Evolutionary conservation across 2,888 invertebrate species (phyloP), one percentile per base, ranked within the genome.

Genomic region (Polydrusus tereticollis): DNA sequence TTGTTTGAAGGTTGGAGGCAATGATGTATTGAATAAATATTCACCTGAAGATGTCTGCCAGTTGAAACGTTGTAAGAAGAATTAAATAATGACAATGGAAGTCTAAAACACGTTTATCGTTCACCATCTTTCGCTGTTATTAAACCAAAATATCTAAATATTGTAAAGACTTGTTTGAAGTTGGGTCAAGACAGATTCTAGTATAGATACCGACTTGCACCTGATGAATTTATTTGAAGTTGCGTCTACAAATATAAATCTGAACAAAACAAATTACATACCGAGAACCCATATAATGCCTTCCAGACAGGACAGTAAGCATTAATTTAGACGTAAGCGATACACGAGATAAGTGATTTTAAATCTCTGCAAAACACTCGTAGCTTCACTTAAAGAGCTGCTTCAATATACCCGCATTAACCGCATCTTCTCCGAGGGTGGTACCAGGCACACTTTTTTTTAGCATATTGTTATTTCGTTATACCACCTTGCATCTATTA

Each of bases 301-400:
- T 26, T 52, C 29, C 52, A 29, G 52, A 52, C 52, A 52, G 21
- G 52, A 52, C 52, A 16, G n/a, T 29, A n/a, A 52, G 52, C 29
- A 29, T 52, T 52, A 26, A 52, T 52, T 26, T 52, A 52, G 26
- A 52, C 52, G 52, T 52, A 52, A 52, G 26, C 52, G 52, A 52
- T 52, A 52, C 52, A 52, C 52, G 21, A 52, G 52, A 52, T 52
- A 52, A 52, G 52, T 52, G 52, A 52, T 52, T 52, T 52, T 52
- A 52, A 52, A 52, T 20, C 52, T 52, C 52, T 16, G 52, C 52
- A 52, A 52, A 52, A 52, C 52, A 52, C 52, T 52, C 52, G 52
- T n/a, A 52, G 29, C 21, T 52, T 52, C 52, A 52, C 52, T 52
- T 52, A 52, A 26, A 20, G 50, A 21, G 14, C 36, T 38, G 41